Percentiles rank a stretch among this genome's conserved stretches.
Conservation (phyloP, 2,888 invertebrate genomes). For the Kryphioiulus occultus region DNA sequence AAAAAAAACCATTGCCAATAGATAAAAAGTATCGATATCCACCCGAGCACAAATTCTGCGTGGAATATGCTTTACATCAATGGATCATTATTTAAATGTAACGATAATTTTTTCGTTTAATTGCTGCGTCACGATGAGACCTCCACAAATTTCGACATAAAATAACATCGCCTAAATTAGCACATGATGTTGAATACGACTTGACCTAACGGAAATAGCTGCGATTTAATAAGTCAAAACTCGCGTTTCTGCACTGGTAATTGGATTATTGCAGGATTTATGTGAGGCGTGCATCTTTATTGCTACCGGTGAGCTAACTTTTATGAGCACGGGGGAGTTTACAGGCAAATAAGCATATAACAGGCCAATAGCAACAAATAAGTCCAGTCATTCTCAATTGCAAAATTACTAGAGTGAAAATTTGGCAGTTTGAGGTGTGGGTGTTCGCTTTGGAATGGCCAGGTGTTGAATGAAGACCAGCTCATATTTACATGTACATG, state of each 20-base stretch:
- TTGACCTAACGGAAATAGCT: background rate
- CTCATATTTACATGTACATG: too few relatives aligned
- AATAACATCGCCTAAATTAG: too few relatives aligned
- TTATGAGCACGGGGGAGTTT: background rate
- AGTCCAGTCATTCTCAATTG: background rate
- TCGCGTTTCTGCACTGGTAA: background rate
- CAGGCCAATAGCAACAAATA: background rate
- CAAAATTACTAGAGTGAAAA: background rate
- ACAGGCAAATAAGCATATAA: background rate
- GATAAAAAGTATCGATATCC: background rate
- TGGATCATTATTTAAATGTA: too few relatives aligned
- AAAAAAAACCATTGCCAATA: background rate
- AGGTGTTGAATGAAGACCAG: background rate
- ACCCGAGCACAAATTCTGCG: background rate
- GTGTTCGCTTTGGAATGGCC: background rate
- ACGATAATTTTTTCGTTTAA: too few relatives aligned
- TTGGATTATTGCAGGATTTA: conserved; percentile 20
- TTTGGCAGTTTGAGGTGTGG: background rate
- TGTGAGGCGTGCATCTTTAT: background rate
- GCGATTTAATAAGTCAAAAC: background rate
- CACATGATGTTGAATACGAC: background rate
- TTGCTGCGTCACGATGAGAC: background rate
- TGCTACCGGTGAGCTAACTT: background rate
- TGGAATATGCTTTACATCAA: background rate
- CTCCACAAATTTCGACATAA: background rate